Evolutionary conservation across 1,140 invertebrate species (phyloP), one percentile per base, ranked within the genome.

Genomic region (Trachymyrmex cornetzi): DNA sequence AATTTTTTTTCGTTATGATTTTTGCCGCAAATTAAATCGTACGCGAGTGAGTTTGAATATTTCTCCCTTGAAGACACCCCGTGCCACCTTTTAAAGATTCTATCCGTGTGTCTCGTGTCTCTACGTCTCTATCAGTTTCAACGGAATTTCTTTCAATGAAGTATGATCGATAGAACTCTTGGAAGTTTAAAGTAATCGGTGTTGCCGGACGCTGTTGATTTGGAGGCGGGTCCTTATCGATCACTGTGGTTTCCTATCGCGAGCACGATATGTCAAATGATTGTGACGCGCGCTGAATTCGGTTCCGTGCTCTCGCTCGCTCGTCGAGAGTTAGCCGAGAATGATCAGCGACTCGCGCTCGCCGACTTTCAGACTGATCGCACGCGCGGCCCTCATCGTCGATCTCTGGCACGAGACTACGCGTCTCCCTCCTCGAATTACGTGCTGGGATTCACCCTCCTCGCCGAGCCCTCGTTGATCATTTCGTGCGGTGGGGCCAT

Each of bases 321-420:
- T 12, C 38, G 38, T 9, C 38, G 2, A 44, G 27, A 63, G 30
- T 34, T 7, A 77, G 14, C 16, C 16, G 66, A n/a, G 38, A 64
- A 50, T 61, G 57, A 57, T 11, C 38, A 44, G 38, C 9, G 38
- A 9, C 87, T 85, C 86, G 87, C 80, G 89, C 79, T 74, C 81
- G 82, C 87, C 66, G 80, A 87, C 89, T 92, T 90, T 88, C 67
- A 93, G 90, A 94, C 93, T 94, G 92, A 90, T 89, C 91, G 88
- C 90, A 71, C 75, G 64, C 66, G 67, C 82, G 34, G 19, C 63
- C 30, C 57, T 30, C 48, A n/a, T 55, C 34, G 38, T 44, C 38
- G 38, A 11, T 85, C 38, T n/a, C 66, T 9, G 63, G 30, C 63
- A 77, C 50, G 79, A 34, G 59, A 55, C 75, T 44, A 63, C 63